Evolutionary conservation across 1,140 invertebrate species (phyloP), one percentile per base, ranked within the genome.

Genomic region (Agrilus planipennis): DNA sequence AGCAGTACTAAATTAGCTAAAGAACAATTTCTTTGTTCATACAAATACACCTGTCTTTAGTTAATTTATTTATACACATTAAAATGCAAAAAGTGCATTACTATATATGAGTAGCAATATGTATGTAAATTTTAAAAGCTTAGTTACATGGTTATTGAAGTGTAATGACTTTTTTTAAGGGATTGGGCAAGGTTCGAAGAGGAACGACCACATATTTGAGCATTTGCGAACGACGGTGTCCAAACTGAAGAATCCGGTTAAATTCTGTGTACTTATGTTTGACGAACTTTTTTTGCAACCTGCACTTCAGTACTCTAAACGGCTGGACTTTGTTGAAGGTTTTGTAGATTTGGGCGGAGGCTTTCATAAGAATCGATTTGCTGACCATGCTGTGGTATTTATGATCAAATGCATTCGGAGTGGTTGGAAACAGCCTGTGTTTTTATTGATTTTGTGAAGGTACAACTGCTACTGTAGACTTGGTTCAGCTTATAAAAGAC

Each of bases 371-470:
- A 1, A 14, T 0, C 25, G 39, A 14, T 43, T 51, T 37, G 47
- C 52, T 11, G 39, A 56, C 28, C 50, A 56, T 34, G 52, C 44
- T 12, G 11, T 52, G 14, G 44, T 50, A 3, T 53, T 56, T 30
- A 47, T 52, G 45, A 14, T 51, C 2, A 28, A 39, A 18, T 46
- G 47, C 2, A 41, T 54, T 15, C 20, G 36, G n/a, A 11, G 27
- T 2, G 32, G 25, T 10, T 56, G 47, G 48, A 53, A 49, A 28
- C 32, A 53, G 6, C 50, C 52, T 1, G n/a, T 54, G 4, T 31
- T 19, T 21, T 47, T 41, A 14, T 12, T 18, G 3, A 9, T 34
- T 41, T 28, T 30, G 17, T 10, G 14, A 27, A 11, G 19, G 31
- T 19, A n/a, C 20, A 18, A 41, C 2, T 6, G 18, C 15, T 5